Conservation (phyloP, 2,888 invertebrate genomes). For the Plagiodera versicolora region DNA sequence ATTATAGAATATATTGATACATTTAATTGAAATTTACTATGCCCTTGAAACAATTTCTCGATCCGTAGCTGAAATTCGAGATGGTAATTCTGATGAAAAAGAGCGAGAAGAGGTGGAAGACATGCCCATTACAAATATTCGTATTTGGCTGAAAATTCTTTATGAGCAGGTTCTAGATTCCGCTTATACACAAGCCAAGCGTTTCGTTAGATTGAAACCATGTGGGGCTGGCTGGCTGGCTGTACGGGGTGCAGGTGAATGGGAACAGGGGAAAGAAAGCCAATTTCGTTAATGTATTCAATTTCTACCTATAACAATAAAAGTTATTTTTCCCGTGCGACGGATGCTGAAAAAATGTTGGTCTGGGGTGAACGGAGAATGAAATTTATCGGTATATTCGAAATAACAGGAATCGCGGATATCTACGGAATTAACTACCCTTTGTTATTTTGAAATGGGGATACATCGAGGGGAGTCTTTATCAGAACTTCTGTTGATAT, state of each 20-base stretch:
- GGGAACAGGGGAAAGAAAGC: slow-evolving; percentile 28
- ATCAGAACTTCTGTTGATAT: no score
- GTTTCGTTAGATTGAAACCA: slow-evolving; percentile 39
- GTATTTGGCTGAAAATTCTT: slow-evolving; percentile 48
- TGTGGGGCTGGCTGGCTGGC: no score
- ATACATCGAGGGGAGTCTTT: neutral
- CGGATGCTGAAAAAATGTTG: slow-evolving; percentile 21
- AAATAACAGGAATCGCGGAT: neutral
- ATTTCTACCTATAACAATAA: slow-evolving; percentile 35
- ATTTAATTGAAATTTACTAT: no score
- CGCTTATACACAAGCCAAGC: slow-evolving; percentile 37
- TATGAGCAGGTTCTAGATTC: slow-evolving; percentile 43
- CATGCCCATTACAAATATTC: slow-evolving; percentile 48
- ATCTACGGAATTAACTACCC: neutral
- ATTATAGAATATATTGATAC: no score
- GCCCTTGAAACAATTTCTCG: no score
- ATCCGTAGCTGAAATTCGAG: slow-evolving; percentile 9
- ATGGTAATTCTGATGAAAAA: slow-evolving; percentile 33
- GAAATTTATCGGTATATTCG: neutral
- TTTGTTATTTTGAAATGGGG: neutral
- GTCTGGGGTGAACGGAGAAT: neutral
- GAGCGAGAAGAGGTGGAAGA: slow-evolving; percentile 49
- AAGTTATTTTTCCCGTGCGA: slow-evolving; percentile 22
- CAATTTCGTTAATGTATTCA: slow-evolving; percentile 38
- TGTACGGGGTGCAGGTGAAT: slow-evolving; percentile 28